Evolutionary conservation across 2,888 invertebrate genomes (phyloP), one percentile per base, ranked within the genome.

Genomic region (Ypsolopha sequella): DNA sequence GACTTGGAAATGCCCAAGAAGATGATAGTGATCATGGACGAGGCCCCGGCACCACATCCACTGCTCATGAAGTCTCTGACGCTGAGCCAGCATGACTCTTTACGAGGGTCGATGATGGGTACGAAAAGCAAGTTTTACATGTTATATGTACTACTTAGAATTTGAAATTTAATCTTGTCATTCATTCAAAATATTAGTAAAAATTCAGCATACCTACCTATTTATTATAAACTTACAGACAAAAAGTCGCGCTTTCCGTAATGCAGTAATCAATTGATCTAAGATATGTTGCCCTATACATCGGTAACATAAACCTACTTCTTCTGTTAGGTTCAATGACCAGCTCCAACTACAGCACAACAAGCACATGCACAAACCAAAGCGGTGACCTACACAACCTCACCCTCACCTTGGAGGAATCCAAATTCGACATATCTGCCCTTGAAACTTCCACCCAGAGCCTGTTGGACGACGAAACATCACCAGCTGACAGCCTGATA

Each of bases 401-500:
- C 2, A 84, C 91, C 1, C 80, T 92, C 6, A 91, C 91, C 0
- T 88, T 92, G 39, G 92, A 92, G 63, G 92, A 92, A 66, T 89
- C 91, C 2, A 92, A 93, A 62, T 94, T 95, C 60, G 94, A 93
- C 53, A 87, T 93, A 65, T 92, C 92, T 2, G 91, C 92, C 48
- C 84, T 89, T 48, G 92, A 91, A 55, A 88, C 90, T 13, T 92
- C 91, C 43, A 90, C 90, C 0, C 91, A 90, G 41, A 90, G 90
- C 53, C 75, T 95, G 36, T 80, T 95, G 36, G 94, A 94, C 57
- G 95, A 95, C 62, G 95, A 95, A 68, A 93, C 93, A 0, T 94
- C 94, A 0, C 95, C 95, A 10, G 93, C 93, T 0, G 94, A 94
- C 61, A 94, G 94, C 66, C 76, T 94, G 49, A 91, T 93, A 55